Evolutionary conservation across 2,888 invertebrate species (phyloP).

Genomic region (Leptodirus hochenwartii): DNA sequence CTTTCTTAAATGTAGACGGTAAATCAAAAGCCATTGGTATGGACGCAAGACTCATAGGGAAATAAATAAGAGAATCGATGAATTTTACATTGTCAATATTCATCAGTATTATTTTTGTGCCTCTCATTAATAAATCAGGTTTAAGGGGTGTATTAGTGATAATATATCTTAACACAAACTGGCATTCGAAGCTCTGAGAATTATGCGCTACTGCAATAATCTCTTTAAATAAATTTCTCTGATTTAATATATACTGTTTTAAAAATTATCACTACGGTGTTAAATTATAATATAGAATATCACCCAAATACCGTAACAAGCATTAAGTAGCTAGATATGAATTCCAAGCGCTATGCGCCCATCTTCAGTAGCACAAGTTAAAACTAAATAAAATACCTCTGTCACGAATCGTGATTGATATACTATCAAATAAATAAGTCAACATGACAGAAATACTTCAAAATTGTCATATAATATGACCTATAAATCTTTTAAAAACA

Average conservation of each 20-base stretch:
- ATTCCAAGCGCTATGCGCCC: too few species aligned
- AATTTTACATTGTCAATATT: constrained; percentile 12
- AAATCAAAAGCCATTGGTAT: constrained; percentile 17
- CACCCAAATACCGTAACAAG: too few species aligned
- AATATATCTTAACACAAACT: constrained; percentile 10
- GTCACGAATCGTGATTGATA: too few species aligned
- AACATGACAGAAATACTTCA: too few species aligned
- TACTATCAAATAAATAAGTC: too few species aligned
- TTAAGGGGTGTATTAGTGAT: constrained; percentile 5
- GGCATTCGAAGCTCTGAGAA: constrained; percentile 8
- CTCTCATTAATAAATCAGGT: constrained; percentile 12
- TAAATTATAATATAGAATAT: too few species aligned
- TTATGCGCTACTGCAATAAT: constrained; percentile 10
- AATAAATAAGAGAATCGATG: constrained; percentile 16
- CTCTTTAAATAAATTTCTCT: constrained; percentile 5
- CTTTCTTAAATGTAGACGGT: constrained; percentile 11
- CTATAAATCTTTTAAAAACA: too few species aligned
- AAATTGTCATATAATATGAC: too few species aligned
- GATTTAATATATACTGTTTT: constrained; percentile 2
- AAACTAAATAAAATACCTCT: too few species aligned
- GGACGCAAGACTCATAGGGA: constrained; percentile 15
- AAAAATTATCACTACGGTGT: too few species aligned
- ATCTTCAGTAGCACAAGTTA: too few species aligned
- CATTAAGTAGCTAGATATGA: too few species aligned
- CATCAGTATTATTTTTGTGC: constrained; percentile 10